Base-by-base conservation (phyloP, 2,888 invertebrate genomes). In the Pyralis farinalis region DNA sequence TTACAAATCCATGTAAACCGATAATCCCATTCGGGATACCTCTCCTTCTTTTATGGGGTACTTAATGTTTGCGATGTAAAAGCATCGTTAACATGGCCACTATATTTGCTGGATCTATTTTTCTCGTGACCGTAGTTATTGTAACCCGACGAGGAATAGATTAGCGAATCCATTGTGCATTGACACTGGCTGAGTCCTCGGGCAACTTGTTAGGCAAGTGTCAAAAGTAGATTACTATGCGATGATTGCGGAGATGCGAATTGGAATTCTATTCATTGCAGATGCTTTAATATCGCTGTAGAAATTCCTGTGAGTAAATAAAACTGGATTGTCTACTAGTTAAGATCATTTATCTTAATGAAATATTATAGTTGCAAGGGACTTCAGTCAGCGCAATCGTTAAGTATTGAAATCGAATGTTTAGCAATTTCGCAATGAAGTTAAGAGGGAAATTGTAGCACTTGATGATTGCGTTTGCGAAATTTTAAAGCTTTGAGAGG, bases 21-120 rank as follows among this genome's bases (percentile, higher is more conserved):
- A 77, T 81, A 76, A 78, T 73, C 71, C 63, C 61, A 61, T 67
- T 71, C 64, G 62, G 71, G 71, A 71, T 64, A 69, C 70, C 69
- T 60, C 68, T 63, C 61, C 47, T 60, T 67, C 69, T 67, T 73
- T 80, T 77, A 82, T 68, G 57, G 63, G 49, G 55, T 59, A 69
- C 63, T 76, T 68, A 72, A 78, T 65, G 63, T 67, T 72, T 46
- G 66, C 66, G 58, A 57, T 63, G 62, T 70, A 68, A 77, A 73
- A 65, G 63, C 56, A 56, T 71, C 75, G 66, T 76, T 75, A 72
- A 71, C 68, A 65, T 70, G 54, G 54, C 53, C 55, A 62, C 69
- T 63, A 59, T 61, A 61, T 63, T 63, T 51, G 61, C 54, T 51
- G 53, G 57, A 64, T 63, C 55, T 46, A 51, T 49, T 51, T 47